Conservation (phyloP, 2,797 vertebrate species). For the Argya squamiceps region DNA sequence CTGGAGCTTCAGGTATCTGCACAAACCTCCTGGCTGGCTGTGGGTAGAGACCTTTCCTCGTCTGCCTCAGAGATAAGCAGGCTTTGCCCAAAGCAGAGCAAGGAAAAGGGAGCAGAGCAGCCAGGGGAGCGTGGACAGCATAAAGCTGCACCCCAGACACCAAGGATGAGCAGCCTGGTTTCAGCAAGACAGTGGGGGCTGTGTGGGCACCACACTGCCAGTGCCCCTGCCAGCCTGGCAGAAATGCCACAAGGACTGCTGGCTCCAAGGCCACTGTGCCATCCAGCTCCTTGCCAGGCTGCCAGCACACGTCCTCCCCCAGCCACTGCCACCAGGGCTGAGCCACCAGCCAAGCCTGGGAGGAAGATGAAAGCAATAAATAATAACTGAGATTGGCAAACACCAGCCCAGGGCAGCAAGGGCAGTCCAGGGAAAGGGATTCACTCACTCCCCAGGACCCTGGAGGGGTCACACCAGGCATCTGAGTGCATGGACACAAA, state of each 20-base stretch:
- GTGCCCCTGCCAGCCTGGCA: neutral
- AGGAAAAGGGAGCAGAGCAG: neutral
- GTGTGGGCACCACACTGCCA: neutral
- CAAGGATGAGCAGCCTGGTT: neutral
- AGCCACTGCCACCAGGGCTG: neutral
- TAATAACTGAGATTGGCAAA: neutral
- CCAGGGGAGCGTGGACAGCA: fast-evolving
- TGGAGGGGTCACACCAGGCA: fast-evolving
- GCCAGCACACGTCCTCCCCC: neutral
- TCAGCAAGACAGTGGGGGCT: neutral
- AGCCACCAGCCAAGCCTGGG: neutral
- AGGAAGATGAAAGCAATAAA: neutral
- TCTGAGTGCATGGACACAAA: neutral
- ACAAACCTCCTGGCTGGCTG: neutral
- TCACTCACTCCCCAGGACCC: neutral
- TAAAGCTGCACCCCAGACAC: neutral
- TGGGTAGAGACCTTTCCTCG: neutral
- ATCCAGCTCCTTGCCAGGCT: neutral
- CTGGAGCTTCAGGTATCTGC: neutral
- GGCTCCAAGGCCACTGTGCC: neutral
- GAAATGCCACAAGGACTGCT: neutral
- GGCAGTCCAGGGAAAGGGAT: neutral
- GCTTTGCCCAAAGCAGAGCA: neutral
- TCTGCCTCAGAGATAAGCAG: neutral
- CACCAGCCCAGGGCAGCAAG: neutral